Base-by-base conservation (phyloP, 2,888 invertebrate species). In the Sinopyrophorus schimmeli region DNA sequence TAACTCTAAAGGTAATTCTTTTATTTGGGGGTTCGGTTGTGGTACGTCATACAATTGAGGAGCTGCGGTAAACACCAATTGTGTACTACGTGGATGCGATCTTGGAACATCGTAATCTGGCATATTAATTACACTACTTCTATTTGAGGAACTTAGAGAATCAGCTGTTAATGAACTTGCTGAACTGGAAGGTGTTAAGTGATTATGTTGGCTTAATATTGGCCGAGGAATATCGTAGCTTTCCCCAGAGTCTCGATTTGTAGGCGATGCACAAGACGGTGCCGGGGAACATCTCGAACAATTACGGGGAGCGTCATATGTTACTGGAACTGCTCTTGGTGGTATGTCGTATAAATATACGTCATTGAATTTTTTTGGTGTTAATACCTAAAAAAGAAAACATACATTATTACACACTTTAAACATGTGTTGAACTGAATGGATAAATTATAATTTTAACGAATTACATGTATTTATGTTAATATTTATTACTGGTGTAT, bases 81-180 rank as follows among this genome's bases (percentile, higher is more conserved):
- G 69, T 3, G 68, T 64, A 27, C 65, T 66, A 67, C 70, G 54
- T 66, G 68, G 68, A 63, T 73, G 67, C 10, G 82, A 75, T 57
- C 79, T 76, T 3, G 87, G 86, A 53, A 85, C 78, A 66, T 87
- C 87, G 70, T 87, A 87, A 62, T 86, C 86, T 6, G 83, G 80
- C 72, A 83, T 83, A 60, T 77, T 79, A 20, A 63, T 53, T 15
- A 64, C 51, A 28, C 63, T 63, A 50, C 62, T 63, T 47, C 64
- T 61, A 63, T 79, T 80, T 11, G 80, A 80, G 55, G 79, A 77
- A 53, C 78, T 77, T 56, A 78, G 70, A 53, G 81, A 81, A 61
- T 85, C 82, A 44, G 81, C 78, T 61, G 81, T 78, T 44, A 85
- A 71, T 31, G 85, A 83, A 57, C 82, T 82, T 53, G 83, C 81